Conservation (phyloP, 2,113 vertebrate species). For the Cavia porcellus region DNA sequence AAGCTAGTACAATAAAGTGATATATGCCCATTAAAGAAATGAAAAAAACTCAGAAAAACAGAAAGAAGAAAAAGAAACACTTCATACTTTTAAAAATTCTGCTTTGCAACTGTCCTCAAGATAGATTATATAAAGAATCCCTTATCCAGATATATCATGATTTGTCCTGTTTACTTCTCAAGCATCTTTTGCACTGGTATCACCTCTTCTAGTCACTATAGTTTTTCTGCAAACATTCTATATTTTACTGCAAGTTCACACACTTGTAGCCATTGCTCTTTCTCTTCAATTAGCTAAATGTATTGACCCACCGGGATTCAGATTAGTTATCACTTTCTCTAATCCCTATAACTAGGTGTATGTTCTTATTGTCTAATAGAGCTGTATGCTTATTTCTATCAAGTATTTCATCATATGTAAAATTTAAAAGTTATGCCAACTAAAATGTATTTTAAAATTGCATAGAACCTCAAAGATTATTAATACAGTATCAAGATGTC, state of each 20-base stretch:
- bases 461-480: background rate
- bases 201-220: background rate
- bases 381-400: background rate
- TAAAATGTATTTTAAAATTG: background rate
- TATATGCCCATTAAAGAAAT: background rate
- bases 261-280: background rate
- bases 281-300: slow-evolving; percentile 16
- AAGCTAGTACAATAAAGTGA: background rate
- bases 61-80: background rate
- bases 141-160: background rate
- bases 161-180: background rate
- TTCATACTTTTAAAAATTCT: background rate
- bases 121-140: background rate
- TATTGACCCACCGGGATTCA: background rate
- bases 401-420: background rate
- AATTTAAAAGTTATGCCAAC: background rate
- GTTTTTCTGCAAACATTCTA: background rate
- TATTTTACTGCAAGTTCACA: background rate
- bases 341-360: background rate
- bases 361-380: background rate
- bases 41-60: background rate
- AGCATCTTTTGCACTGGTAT: background rate
- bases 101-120: background rate
- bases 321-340: background rate
- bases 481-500: background rate